Base-by-base conservation (phyloP, 2,888 invertebrate genomes). In the Hesperia comma region DNA sequence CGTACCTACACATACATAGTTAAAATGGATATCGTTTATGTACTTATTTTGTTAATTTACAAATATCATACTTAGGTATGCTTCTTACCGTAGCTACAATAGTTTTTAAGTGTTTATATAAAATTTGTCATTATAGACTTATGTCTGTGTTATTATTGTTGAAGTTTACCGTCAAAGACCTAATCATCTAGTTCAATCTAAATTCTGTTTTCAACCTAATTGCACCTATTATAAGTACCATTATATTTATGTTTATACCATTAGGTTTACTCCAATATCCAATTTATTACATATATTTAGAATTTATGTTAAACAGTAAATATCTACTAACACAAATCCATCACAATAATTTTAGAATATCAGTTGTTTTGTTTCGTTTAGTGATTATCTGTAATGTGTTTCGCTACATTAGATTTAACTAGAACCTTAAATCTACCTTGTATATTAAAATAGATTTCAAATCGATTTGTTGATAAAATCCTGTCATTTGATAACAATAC, bases 271-370 rank as follows among this genome's bases (percentile, higher is more conserved):
- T 74, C 68, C 56, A 69, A 69, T 72, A 72, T 69, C 68, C 69
- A 69, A 64, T 70, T 61, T 71, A 73, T 74, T 76, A 71, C 71
- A 77, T 68, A 72, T 75, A 75, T 75, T 71, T 80, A 82, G 78
- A 82, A 75, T 74, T 74, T 78, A 80, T 76, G 77, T 80, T 83
- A 83, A 77, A 81, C 72, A 78, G 80, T 88, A 83, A 66, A 80
- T 80, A 82, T 74, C 75, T 77, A 76, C 88, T 91, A 91, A 90
- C 87, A 86, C 88, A 90, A 88, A 90, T 89, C 88, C 90, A 92
- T 92, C 92, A 92, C 92, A 92, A 88, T 92, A 81, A 83, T 79
- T 92, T 92, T 92, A 92, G 92, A 92, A 92, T 92, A 92, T 92
- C 88, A 87, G 92, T 92, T 92, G 81, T 84, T 83, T 84, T 87